These are phyloP conservation scores for Dorcus hopei DNA, from an alignment of 2,888 invertebrate genomes.

Conservation along the genomic window DNA sequence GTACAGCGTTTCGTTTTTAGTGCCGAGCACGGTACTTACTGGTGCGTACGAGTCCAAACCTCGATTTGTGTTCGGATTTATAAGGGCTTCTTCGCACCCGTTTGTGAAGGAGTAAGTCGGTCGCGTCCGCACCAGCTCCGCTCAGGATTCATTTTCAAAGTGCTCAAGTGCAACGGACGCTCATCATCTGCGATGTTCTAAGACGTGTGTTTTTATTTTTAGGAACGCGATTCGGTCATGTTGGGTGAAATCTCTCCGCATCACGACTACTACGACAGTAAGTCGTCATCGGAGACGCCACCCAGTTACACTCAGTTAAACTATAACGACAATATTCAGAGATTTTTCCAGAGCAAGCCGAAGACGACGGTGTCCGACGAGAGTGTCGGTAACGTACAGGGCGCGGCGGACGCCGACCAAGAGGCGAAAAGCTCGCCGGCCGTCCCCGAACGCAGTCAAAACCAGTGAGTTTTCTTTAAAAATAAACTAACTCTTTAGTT, in stretches of 20 bases:
- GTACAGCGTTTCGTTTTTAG: too few species aligned
- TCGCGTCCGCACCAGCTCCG: too few species aligned
- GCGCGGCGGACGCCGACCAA: conserved; percentile 47
- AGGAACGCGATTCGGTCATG: conserved; percentile 79
- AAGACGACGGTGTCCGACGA: conserved; percentile 58
- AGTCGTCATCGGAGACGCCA: conserved; percentile 75
- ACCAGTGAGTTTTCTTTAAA: conserved; percentile 35
- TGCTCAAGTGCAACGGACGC: too few species aligned
- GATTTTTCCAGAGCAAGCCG: conserved; percentile 67
- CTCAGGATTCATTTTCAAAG: too few species aligned
- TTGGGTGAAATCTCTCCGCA: conserved; percentile 82
- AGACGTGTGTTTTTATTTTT: conserved; percentile 26
- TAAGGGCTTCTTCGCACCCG: too few species aligned
- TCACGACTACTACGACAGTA: conserved; percentile 75
- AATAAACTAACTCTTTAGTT: background rate
- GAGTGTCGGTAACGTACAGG: conserved; percentile 42
- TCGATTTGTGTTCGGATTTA: too few species aligned
- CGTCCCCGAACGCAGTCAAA: conserved; percentile 35
- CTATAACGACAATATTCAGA: conserved; percentile 70
- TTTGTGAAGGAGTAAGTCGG: too few species aligned
- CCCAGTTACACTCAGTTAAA: conserved; percentile 83
- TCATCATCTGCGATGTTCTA: background rate
- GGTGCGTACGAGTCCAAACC: too few species aligned
- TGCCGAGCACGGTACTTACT: too few species aligned
- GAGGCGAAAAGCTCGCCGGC: conserved; percentile 39